A percentile compares a stretch with the other conserved stretches of the same genome.
These are phyloP conservation scores for Peromyscus polionotus DNA, from an alignment of 2,113 vertebrate genomes.

Conservation along the genomic window DNA sequence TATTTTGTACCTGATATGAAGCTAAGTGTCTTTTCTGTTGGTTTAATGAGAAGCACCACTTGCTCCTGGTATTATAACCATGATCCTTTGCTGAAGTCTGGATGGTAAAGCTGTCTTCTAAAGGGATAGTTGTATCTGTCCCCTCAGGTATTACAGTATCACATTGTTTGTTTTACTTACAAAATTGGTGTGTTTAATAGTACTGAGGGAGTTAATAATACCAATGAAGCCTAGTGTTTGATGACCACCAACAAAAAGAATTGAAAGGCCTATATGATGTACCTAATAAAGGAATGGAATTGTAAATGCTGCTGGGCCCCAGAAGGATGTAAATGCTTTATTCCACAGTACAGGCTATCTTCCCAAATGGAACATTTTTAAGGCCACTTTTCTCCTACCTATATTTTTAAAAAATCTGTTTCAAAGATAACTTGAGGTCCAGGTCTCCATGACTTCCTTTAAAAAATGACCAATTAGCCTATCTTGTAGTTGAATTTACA, in stretches of 20 bases:
- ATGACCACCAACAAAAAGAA: neutral
- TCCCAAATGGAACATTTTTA: too few relatives aligned
- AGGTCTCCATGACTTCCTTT: neutral
- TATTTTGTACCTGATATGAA: neutral
- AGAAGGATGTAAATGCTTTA: neutral
- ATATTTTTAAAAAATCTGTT: neutral
- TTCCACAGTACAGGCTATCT: too few relatives aligned
- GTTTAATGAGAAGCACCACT: neutral
- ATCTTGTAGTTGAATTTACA: neutral
- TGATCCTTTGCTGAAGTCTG: neutral
- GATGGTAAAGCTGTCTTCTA: neutral
- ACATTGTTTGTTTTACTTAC: too few relatives aligned
- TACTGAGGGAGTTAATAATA: too few relatives aligned
- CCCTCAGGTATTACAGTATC: neutral
- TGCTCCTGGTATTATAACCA: neutral
- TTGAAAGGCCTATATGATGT: neutral
- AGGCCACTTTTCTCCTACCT: neutral
- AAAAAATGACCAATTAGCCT: neutral
- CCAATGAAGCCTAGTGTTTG: neutral
- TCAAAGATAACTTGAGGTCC: neutral
- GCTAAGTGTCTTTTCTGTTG: neutral
- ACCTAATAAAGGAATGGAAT: neutral
- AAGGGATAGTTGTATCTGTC: too few relatives aligned
- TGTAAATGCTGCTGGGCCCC: too few relatives aligned
- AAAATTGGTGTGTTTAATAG: neutral